Base-by-base conservation (phyloP, 2,113 vertebrate genomes). In the Bambusicola thoracicus region DNA sequence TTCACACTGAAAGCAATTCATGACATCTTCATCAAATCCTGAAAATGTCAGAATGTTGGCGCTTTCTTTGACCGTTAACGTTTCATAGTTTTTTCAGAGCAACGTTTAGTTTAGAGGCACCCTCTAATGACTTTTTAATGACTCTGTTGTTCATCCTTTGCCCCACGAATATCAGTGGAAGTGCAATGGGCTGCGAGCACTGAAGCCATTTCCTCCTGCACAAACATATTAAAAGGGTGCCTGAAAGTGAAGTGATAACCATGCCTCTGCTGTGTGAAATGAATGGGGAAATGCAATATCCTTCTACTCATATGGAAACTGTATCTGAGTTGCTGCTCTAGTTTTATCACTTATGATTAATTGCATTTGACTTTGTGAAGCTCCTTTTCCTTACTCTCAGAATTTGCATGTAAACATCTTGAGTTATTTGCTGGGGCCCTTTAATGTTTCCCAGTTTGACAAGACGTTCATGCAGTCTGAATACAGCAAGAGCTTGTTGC, bases 231-330 rank as follows among this genome's bases (percentile, higher is more conserved):
- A 63, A 40, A 53, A 61, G n/a, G 4, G 2, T 27, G n/a, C 30
- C 34, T 79, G 19, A 86, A 67, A 87, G 22, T 46, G 78, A 67
- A 67, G 30, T 48, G 55, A 81, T 69, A 93, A 58, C 29, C 10
- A 3, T 32, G 62, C 5, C 8, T 66, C 17, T 56, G 2, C 75
- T 62, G 7, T 66, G 0, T 63, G 6, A 59, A 63, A 59, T 59
- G 65, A 81, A 49, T 51, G 43, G 56, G 55, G 73, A 83, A 63
- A 68, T 78, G 38, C n/a, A 46, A 41, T 76, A 27, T 48, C 46
- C 49, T 6, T 40, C 21, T 1, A 0, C 19, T 75, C 15, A 32
- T 27, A 32, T 6, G 38, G 59, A 34, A 56, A 59, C 12, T 0
- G 2, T 61, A 38, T 24, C 19, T 29, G 24, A 30, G 46, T 44